Conservation (phyloP, 2,797 vertebrate species). For the Notoglanidium macrostoma region DNA sequence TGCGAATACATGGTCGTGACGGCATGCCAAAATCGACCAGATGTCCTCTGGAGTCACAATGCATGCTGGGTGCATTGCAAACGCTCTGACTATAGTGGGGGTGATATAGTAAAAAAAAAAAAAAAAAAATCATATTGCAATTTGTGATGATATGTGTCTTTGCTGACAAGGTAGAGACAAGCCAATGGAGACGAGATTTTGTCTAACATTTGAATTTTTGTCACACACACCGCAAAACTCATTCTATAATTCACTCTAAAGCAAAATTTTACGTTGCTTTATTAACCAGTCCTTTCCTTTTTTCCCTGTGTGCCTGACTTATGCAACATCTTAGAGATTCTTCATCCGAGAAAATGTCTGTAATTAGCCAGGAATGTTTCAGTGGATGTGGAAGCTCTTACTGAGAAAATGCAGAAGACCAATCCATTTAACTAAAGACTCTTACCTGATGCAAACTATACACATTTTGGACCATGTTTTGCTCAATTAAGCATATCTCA, state of each 20-base stretch:
- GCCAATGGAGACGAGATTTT: not conserved
- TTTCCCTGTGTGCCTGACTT: not conserved
- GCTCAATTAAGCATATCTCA: not conserved
- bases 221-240: not conserved
- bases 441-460: not conserved
- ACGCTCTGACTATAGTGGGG: not conserved
- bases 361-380: not conserved
- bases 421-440: not conserved
- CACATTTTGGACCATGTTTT: not conserved
- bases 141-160: not conserved
- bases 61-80: not conserved
- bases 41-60: not conserved
- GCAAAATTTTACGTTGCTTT: not conserved
- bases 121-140: not conserved
- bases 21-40: not conserved
- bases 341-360: not conserved
- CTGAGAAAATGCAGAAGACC: not conserved
- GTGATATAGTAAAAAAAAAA: not conserved
- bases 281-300: not conserved
- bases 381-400: not conserved
- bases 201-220: not conserved
- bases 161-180: not conserved
- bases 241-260: not conserved
- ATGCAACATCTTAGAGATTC: not conserved
- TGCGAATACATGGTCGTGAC: not conserved